Base-by-base conservation (phyloP, 2,888 invertebrate genomes). In the Hanleya hanleyi region DNA sequence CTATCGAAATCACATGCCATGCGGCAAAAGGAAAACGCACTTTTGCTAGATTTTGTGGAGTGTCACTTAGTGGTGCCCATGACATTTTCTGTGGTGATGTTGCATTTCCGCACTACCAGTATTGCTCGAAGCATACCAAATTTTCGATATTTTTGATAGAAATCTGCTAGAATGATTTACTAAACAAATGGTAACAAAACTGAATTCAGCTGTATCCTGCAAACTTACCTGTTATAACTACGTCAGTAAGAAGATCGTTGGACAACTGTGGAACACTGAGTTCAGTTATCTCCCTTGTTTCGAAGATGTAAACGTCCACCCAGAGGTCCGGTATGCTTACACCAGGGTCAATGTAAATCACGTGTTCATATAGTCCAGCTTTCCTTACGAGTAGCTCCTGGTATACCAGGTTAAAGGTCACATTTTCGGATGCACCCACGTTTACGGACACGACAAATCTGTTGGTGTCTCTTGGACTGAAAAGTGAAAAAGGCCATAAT, bases 391-490 rank as follows among this genome's bases (percentile, higher is more conserved):
- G 88, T 41, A 95, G 84, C 88, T 95, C 94, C 86, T 95, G 94
- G 88, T 95, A 95, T 0, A 93, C 94, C 77, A 95, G 89, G 84
- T 94, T 94, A 88, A 95, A 95, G 0, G 92, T 90, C 0, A 93
- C 94, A 74, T 92, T 93, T 22, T 92, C 92, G 68, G 91, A 89
- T 0, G 94, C 92, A 78, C 93, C 94, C 6, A 94, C 91, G 83
- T 94, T 94, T 38, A 94, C 93, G 0, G 93, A 92, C 1, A 95
- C 94, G 3, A 93, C 93, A 88, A 95, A 94, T 79, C 93, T 92
- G 86, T 94, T 94, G 0, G 94, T 94, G 86, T 94, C 94, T 69
- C 94, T 92, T 0, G 76, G 76, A 51, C 78, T 80, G 69, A 22
- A 76, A 76, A 50, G 12, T n/a, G 15, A 57, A 57, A 26, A 18